A percentile compares a stretch with the other conserved stretches of the same genome.
These are phyloP conservation scores for Halisarca cf. caerulea DNA, from an alignment of 37 sponge, comb jelly and placozoan genomes.

Conservation along the genomic window DNA sequence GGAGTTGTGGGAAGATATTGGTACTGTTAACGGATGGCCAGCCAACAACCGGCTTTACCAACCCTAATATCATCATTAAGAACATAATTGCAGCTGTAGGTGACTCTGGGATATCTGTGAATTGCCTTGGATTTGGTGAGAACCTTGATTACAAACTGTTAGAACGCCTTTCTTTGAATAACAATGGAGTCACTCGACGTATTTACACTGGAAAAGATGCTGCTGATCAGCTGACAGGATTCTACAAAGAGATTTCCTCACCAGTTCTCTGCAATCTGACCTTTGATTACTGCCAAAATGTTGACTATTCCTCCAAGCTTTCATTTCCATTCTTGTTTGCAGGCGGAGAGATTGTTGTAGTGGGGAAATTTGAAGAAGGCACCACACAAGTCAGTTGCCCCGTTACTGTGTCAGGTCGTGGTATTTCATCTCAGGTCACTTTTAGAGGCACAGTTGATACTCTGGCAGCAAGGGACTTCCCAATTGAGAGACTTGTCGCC, in stretches of 20 bases:
- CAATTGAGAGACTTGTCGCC: slow-evolving; percentile 44
- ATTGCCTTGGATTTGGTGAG: slow-evolving; percentile 56
- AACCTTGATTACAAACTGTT: slow-evolving; percentile 46
- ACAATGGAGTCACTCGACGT: slow-evolving; percentile 43
- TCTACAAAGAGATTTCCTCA: slow-evolving; percentile 55
- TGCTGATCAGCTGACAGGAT: slow-evolving; percentile 46
- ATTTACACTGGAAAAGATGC: slow-evolving; percentile 58
- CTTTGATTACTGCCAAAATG: slow-evolving; percentile 4
- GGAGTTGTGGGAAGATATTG: slow-evolving; percentile 26
- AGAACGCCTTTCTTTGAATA: slow-evolving; percentile 36
- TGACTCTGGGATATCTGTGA: slow-evolving; percentile 32
- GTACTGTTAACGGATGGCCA: slow-evolving; percentile 63
- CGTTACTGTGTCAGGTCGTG: slow-evolving; percentile 32
- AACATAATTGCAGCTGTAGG: not conserved
- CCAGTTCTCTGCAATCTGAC: slow-evolving; percentile 42
- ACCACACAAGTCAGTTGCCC: not conserved
- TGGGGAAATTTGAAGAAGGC: not conserved
- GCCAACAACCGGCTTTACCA: slow-evolving; percentile 51
- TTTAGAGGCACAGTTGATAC: slow-evolving; percentile 32
- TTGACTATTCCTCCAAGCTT: slow-evolving; percentile 1
- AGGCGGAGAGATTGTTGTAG: slow-evolving; percentile 54
- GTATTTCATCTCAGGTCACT: not conserved
- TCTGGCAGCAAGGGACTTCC: not conserved
- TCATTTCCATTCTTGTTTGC: slow-evolving; percentile 51
- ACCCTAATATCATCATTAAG: slow-evolving; percentile 15